These are phyloP conservation scores for Arion vulgaris DNA, from an alignment of 1,140 invertebrate genomes.

Conservation along the genomic window DNA sequence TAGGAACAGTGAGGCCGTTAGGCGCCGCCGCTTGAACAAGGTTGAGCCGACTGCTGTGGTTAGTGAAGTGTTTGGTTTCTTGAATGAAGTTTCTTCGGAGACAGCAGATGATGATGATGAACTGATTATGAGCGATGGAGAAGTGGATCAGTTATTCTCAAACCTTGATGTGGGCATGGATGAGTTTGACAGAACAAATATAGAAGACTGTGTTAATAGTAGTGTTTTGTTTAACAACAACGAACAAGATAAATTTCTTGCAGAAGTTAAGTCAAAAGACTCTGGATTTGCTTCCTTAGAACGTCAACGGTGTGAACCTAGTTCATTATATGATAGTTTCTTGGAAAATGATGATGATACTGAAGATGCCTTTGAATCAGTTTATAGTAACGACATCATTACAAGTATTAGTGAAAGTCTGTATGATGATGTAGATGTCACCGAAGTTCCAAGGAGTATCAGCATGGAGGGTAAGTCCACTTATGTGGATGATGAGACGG, in stretches of 20 bases:
- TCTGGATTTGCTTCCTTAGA: constrained; percentile 31
- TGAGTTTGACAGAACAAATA: neutral
- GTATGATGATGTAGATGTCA: neutral
- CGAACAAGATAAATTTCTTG: neutral
- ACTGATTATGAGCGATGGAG: neutral
- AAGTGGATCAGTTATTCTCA: neutral
- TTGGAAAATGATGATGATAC: constrained; percentile 23
- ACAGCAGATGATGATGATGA: neutral
- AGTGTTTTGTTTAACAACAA: neutral
- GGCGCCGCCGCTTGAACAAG: neutral
- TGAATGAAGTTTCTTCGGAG: neutral
- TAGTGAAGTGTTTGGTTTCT: constrained; percentile 34
- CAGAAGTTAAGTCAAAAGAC: constrained; percentile 18
- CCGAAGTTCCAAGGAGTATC: neutral
- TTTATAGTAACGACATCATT: neutral
- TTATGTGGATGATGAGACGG: neutral
- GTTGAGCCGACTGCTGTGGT: constrained; percentile 21
- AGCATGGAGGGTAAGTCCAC: constrained; percentile 16
- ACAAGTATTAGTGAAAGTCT: neutral
- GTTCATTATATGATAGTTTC: constrained; percentile 1
- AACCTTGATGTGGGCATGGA: neutral
- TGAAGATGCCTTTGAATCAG: neutral
- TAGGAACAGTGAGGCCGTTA: neutral
- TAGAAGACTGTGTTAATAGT: neutral
- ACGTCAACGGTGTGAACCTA: neutral